phyloP scores from a whole-genome alignment of 1,140 invertebrate species.

The Matsumurasca onukii region DNA sequence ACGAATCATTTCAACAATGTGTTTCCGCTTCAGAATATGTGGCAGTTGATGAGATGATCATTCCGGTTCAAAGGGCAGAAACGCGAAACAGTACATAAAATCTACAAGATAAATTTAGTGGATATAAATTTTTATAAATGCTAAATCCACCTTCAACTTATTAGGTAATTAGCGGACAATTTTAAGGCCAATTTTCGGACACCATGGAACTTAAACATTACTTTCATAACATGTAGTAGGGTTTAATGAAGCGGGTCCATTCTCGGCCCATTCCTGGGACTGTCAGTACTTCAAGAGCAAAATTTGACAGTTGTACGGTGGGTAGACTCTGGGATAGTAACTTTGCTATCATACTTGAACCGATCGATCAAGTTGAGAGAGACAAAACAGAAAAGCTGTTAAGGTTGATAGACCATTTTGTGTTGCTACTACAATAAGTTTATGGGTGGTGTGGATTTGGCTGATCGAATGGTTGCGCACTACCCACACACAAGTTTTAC shows the following conservation, averaged over 20 bases:
- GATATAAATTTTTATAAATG: slow-evolving; percentile 33
- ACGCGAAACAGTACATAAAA: neutral
- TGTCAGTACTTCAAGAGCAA: slow-evolving; percentile 29
- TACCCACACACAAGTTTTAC: slow-evolving; percentile 42
- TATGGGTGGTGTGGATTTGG: slow-evolving; percentile 46
- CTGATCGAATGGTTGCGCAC: slow-evolving; percentile 41
- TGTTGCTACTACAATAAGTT: slow-evolving; percentile 43
- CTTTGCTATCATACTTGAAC: slow-evolving; percentile 38
- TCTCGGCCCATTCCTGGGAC: neutral
- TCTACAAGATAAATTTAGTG: slow-evolving; percentile 31
- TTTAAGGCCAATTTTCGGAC: slow-evolving; percentile 24
- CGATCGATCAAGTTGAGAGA: slow-evolving; percentile 30
- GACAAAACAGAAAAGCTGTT: slow-evolving; percentile 37
- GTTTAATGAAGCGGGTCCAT: neutral
- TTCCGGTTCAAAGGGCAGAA: neutral
- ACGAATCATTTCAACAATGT: slow-evolving; percentile 19
- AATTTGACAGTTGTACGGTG: slow-evolving; percentile 38
- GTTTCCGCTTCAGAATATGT: slow-evolving; percentile 14
- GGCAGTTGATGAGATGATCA: slow-evolving; percentile 7
- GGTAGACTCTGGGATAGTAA: slow-evolving; percentile 24
- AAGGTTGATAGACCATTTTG: slow-evolving; percentile 39
- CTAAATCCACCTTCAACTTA: neutral
- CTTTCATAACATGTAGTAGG: slow-evolving; percentile 35
- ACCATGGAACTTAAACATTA: slow-evolving; percentile 37
- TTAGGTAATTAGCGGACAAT: slow-evolving; percentile 30